Conservation (phyloP, 2,113 vertebrate species). For the Scomber japonicus region DNA sequence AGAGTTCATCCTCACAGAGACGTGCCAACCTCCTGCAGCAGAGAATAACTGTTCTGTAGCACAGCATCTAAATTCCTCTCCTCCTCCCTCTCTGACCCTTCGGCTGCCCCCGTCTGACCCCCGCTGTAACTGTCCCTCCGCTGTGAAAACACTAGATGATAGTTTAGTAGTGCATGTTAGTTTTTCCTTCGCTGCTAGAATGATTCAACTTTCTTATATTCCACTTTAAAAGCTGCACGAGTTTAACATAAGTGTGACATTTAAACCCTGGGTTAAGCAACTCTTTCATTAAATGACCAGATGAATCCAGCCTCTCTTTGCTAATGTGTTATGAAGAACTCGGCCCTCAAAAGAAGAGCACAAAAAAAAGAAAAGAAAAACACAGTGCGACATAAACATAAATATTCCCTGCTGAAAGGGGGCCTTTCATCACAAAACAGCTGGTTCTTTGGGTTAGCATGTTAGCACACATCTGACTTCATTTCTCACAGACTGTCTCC, state of each 20-base stretch:
- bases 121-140: not conserved
- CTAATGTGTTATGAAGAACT: slow-evolving; percentile 6
- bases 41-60: slow-evolving; percentile 17
- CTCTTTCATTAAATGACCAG: not conserved
- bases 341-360: not conserved
- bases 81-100: slow-evolving; percentile 10
- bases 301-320: slow-evolving; percentile 1
- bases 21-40: not conserved
- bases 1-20: slow-evolving; percentile 38
- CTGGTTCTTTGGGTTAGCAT: slow-evolving; percentile 11
- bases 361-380: not conserved
- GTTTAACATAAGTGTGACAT: too few species aligned
- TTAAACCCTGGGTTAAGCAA: too few species aligned
- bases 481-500: not conserved
- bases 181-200: not conserved
- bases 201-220: too few species aligned
- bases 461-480: slow-evolving; percentile 2
- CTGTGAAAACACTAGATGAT: slow-evolving; percentile 11
- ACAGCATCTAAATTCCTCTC: slow-evolving; percentile 48
- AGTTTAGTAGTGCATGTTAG: not conserved
- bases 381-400: not conserved
- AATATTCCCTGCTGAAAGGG: not conserved
- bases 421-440: not conserved
- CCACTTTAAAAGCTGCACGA: too few species aligned
- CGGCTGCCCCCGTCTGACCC: slow-evolving; percentile 16